phyloP scores from a whole-genome alignment of 2,797 vertebrate species.

The Acropternis orthonyx region DNA sequence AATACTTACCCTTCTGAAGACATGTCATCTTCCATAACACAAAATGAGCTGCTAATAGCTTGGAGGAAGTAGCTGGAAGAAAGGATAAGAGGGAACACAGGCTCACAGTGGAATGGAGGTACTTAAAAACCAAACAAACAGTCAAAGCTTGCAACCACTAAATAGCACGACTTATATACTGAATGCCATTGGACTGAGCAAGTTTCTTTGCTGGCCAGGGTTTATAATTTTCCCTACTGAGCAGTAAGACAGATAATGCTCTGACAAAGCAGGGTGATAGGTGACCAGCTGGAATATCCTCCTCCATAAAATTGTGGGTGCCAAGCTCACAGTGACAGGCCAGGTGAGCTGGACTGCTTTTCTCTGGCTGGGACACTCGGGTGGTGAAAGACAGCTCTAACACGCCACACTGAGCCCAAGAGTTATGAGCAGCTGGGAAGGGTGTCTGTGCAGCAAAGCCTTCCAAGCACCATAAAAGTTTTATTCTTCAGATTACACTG shows the following conservation, averaged over 20 bases:
- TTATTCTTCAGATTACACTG: background rate
- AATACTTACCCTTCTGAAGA: background rate
- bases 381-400: background rate
- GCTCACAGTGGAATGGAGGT: background rate
- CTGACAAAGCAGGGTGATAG: background rate
- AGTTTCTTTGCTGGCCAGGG: background rate
- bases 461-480: background rate
- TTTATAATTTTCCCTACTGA: background rate
- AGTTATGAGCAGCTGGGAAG: background rate
- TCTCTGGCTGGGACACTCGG: fast-evolving
- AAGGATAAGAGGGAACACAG: background rate
- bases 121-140: background rate
- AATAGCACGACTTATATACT: background rate
- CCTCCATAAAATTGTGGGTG: fast-evolving
- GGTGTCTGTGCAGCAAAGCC: background rate
- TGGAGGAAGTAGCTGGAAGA: background rate
- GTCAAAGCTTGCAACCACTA: background rate
- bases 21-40: background rate
- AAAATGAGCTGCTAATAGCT: background rate
- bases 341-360: background rate
- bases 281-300: background rate
- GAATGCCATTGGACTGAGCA: background rate
- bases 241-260: background rate
- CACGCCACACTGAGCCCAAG: background rate
- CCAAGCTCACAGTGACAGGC: background rate